Evolutionary conservation across 2,113 vertebrate species (phyloP), one percentile per base, ranked within the genome.

Genomic region (Erythrocebus patas): DNA sequence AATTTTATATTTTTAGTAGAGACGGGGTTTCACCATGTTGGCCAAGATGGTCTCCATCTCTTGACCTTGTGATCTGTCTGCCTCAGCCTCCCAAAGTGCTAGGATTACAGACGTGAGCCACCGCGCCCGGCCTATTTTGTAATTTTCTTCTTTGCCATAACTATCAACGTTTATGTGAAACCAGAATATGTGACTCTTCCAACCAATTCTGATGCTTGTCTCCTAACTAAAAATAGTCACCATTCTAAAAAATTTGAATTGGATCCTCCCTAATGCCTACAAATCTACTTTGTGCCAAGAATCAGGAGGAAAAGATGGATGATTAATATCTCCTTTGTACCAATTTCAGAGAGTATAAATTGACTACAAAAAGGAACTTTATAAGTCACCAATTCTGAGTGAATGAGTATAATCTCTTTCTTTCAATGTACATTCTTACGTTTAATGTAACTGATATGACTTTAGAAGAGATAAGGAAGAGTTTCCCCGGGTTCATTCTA

Each of bases 191-290:
- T 91, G 48, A 84, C 59, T 76, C 89, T 93, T 83, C 73, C 8
- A 92, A 94, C 75, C 10, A 92, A 75, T 59, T 93, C 18, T 80
- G 57, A 84, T 94, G 35, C 9, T 85, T 81, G 55, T 66, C 66
- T 88, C 64, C 52, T 78, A 92, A 43, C 18, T 97, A 68, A 91
- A 97, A 94, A 95, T 79, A 79, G 70, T 23, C 30, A 50, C 11
- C n/a, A 20, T 89, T 89, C 80, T 96, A 75, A 88, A 43, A 97
- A 97, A 91, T 84, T 35, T 97, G 52, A 92, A 91, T 25, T 68
- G 5, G 50, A 87, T 88, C 30, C 79, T 90, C 50, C 78, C 40
- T 81, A 93, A 90, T 59, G 43, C 55, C 92, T 89, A 72, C 32
- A 93, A 87, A 97, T 89, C 23, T 20, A 96, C 59, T 76, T 38